Conservation (phyloP, 2,888 invertebrate genomes). For the Melangyna quadrimaculata region DNA sequence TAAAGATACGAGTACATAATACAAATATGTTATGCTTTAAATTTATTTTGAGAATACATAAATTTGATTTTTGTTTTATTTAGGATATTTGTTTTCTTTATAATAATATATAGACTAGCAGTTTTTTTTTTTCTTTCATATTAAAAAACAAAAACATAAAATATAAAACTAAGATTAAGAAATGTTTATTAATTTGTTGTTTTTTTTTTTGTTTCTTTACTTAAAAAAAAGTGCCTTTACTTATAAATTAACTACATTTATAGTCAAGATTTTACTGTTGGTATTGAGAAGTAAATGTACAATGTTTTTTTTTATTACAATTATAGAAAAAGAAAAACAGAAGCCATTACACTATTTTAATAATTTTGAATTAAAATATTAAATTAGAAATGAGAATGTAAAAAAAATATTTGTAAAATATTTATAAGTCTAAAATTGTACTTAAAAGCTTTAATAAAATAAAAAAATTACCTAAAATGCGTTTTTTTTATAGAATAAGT, state of each 20-base stretch:
- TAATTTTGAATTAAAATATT: neutral
- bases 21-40: conserved; percentile 54
- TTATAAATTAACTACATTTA: conserved; percentile 19
- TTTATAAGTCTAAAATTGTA: too few relatives aligned
- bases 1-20: too few relatives aligned
- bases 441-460: too few relatives aligned
- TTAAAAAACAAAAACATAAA: neutral
- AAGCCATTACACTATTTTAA: neutral
- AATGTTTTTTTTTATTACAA: neutral
- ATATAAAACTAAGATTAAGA: conserved; percentile 10
- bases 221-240: conserved; percentile 56
- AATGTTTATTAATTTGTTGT: neutral
- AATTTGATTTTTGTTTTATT: conserved; percentile 15
- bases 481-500: too few relatives aligned
- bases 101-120: conserved; percentile 46
- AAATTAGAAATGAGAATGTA: neutral
- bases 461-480: too few relatives aligned
- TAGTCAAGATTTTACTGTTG: conserved; percentile 1
- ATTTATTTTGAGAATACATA: conserved; percentile 31
- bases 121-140: conserved; percentile 16
- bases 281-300: neutral
- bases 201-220: neutral
- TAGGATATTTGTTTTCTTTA: neutral
- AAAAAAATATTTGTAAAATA: neutral
- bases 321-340: neutral